These are phyloP conservation scores for Hermaeophaga mercurialis DNA, from an alignment of 2,888 invertebrate species.

Conservation along the genomic window DNA sequence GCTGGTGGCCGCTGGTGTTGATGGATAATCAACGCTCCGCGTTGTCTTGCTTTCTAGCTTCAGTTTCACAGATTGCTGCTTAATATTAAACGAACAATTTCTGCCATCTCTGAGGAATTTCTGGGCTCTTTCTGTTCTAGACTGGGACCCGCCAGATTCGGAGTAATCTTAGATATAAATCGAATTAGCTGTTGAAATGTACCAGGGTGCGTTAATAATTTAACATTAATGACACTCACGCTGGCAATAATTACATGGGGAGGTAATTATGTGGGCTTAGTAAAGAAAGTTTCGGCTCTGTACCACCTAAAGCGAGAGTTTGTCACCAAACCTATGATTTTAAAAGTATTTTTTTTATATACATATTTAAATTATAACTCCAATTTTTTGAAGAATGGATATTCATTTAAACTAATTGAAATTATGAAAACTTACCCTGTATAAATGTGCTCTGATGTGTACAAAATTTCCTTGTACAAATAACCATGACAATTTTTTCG, in stretches of 20 bases:
- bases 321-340: too few relatives aligned
- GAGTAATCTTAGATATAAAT: not conserved
- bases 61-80: constrained; percentile 25
- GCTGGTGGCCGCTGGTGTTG: not conserved
- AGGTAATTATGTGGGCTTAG: too few relatives aligned
- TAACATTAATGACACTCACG: not conserved
- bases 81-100: constrained; percentile 25
- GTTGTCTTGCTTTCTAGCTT: constrained; percentile 6
- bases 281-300: too few relatives aligned
- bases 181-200: not conserved
- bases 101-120: constrained; percentile 12
- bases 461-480: too few relatives aligned
- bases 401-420: too few relatives aligned
- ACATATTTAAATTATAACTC: too few relatives aligned
- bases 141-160: not conserved
- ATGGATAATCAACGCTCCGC: constrained; percentile 7
- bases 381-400: too few relatives aligned
- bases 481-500: too few relatives aligned
- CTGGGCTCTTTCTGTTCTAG: not conserved
- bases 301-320: too few relatives aligned
- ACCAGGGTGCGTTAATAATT: not conserved
- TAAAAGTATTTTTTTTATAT: too few relatives aligned
- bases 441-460: too few relatives aligned
- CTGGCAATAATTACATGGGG: not conserved
- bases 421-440: too few relatives aligned